Base-by-base conservation (phyloP, 1,140 invertebrate genomes). In the Danaus melanippus region DNA sequence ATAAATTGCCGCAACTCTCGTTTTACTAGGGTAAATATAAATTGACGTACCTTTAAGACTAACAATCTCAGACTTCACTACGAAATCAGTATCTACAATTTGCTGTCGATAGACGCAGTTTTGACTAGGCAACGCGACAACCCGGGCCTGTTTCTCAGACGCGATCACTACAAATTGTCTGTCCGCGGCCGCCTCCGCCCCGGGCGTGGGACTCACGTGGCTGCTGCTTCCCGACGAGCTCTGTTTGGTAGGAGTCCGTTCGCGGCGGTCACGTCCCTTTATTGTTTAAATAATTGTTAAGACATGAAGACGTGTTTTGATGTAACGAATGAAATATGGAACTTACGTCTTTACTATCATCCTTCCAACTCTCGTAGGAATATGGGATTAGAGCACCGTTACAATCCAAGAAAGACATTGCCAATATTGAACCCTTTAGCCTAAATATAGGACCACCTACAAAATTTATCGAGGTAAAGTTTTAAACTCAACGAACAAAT, bases 361-460 rank as follows among this genome's bases (percentile, higher is more conserved):
- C 95, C 86, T 90, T 94, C 95, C 95, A 97, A 67, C 92, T 90
- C 86, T 97, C 95, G 82, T 90, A 95, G 40, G 92, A 92, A 76
- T 93, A 93, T 56, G 94, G 93, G 73, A 97, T 93, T 58, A 96
- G 88, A 72, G 93, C 92, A 76, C 96, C 96, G 80, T 94, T 96
- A 79, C 94, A 96, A 86, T 99, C 97, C 77, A 99, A 89, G 89
- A 99, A 98, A 50, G 95, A 96, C 91, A 98, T 96, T 53, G 93
- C 93, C 67, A 98, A 87, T 77, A 99, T 97, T 76, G 94, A 92
- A 65, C 97, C 97, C 88, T 97, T 98, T 83, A 98, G 88, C 84
- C 97, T 92, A 89, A 98, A 98, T 77, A 98, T 93, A 66, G 96
- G 96, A 67, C 92, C 92, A 81, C 97, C 97, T 94, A 78, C 69